These are phyloP conservation scores for Mus spicilegus DNA, from an alignment of 2,113 vertebrate genomes.

Conservation along the genomic window DNA sequence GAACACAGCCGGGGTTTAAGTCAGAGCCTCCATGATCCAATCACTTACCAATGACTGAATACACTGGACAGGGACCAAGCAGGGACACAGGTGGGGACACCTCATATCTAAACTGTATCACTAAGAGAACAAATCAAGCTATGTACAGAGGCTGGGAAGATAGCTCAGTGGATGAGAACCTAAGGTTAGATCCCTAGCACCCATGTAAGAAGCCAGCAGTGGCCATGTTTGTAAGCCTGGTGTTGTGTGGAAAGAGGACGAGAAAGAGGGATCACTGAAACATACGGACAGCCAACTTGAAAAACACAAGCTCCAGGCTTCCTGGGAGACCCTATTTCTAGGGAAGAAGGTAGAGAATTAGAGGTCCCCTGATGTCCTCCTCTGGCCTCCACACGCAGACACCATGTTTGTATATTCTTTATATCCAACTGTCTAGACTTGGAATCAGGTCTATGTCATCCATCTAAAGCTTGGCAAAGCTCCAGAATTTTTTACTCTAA, in stretches of 20 bases:
- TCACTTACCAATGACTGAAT: background rate
- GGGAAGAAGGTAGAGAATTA: background rate
- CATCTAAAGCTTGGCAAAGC: background rate
- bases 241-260: background rate
- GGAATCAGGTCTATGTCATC: background rate
- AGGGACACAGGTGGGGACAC: too few relatives aligned
- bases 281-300: background rate
- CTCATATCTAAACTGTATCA: background rate
- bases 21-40: background rate
- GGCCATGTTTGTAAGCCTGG: background rate
- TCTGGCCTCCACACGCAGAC: background rate
- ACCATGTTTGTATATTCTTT: background rate
- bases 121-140: rapidly evolving
- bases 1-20: background rate
- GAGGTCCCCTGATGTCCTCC: background rate
- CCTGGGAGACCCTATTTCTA: background rate
- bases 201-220: background rate
- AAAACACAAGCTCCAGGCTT: background rate
- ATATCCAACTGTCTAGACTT: background rate
- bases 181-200: background rate
- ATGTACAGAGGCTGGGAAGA: rapidly evolving
- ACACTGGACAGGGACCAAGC: background rate
- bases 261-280: background rate
- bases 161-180: too few relatives aligned
- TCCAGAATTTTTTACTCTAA: too few relatives aligned